Percentiles rank a stretch among this genome's conserved stretches.
Evolutionary conservation across 2,113 vertebrate genomes (phyloP).

Genomic region (Salvator merianae): DNA sequence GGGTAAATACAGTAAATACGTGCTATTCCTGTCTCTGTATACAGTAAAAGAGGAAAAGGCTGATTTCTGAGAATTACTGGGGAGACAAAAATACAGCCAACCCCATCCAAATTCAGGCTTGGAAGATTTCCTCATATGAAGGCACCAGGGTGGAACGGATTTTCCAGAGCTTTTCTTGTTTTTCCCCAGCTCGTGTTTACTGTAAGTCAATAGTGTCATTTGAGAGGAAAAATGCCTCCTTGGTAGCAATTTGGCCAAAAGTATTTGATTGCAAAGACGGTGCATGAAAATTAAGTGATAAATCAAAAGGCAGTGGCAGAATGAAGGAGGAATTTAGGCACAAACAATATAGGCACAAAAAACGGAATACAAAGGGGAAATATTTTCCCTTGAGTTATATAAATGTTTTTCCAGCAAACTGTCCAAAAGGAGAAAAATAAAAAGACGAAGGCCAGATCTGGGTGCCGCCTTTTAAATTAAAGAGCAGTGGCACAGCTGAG

Average conservation of each 20-base stretch:
- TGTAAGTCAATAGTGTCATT: no score
- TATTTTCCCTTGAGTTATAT: neutral
- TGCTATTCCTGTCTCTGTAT: no score
- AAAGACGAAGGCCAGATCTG: neutral
- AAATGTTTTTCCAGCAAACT: neutral
- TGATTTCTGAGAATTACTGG: no score
- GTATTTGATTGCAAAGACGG: neutral
- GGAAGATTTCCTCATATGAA: no score
- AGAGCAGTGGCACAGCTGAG: no score
- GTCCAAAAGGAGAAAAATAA: neutral
- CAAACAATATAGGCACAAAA: neutral
- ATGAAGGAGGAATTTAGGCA: neutral
- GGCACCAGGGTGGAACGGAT: neutral
- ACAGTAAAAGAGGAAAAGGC: no score
- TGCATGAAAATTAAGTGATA: neutral
- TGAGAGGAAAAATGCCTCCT: neutral
- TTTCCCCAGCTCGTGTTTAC: neutral
- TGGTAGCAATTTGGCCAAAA: neutral
- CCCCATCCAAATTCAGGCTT: no score
- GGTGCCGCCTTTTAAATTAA: neutral
- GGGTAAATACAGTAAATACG: no score
- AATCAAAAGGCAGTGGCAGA: neutral
- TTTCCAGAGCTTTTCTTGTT: neutral
- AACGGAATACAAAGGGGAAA: neutral
- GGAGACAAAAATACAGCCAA: no score